A percentile compares a stretch with the other conserved stretches of the same genome.
phyloP scores from a whole-genome alignment of 2,113 vertebrate genomes.

The Lepus europaeus region DNA sequence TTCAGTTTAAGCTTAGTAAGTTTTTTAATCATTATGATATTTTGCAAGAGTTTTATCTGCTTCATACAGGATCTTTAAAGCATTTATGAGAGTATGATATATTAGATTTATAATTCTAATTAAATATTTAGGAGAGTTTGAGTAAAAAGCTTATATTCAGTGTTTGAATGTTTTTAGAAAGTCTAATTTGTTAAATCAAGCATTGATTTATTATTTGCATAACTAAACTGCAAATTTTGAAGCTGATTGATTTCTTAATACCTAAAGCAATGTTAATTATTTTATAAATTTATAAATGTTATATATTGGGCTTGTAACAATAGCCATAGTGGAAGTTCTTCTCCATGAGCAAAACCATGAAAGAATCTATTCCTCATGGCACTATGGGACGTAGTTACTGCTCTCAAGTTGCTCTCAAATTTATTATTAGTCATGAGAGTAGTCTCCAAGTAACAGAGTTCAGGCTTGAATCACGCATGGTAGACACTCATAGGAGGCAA shows the following conservation, averaged over 20 bases:
- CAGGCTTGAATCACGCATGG: not conserved
- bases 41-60: not conserved
- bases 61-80: constrained; percentile 42
- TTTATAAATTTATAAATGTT: constrained; percentile 9
- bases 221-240: constrained; percentile 14
- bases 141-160: constrained; percentile 20
- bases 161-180: constrained; percentile 49
- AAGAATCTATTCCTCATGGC: not conserved
- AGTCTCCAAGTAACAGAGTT: not conserved
- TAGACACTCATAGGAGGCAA: not conserved
- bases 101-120: constrained; percentile 51
- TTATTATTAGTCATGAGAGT: not conserved
- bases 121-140: constrained; percentile 14
- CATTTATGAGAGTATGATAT: constrained; percentile 39
- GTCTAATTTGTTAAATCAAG: constrained; percentile 13
- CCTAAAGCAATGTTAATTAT: constrained; percentile 38
- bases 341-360: not conserved
- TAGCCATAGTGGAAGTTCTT: not conserved
- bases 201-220: constrained; percentile 53
- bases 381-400: not conserved
- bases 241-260: not conserved
- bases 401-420: constrained; percentile 10
- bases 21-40: not conserved
- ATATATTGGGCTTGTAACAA: not conserved
- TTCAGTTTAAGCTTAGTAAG: not conserved